These are phyloP conservation scores for Mungos mungo DNA, from an alignment of 2,113 vertebrate genomes.

Conservation along the genomic window DNA sequence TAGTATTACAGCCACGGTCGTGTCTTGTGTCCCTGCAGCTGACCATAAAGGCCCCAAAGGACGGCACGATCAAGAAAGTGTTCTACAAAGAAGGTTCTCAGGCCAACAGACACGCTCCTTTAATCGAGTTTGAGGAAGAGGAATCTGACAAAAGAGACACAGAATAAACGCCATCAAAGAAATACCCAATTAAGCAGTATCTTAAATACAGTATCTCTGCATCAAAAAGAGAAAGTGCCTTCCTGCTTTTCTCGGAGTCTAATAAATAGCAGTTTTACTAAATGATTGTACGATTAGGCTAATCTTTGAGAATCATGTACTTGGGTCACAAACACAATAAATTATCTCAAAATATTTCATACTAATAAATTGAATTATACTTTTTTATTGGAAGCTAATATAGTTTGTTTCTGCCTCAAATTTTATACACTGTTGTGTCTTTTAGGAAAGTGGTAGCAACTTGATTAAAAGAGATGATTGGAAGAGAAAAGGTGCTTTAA, in stretches of 20 bases:
- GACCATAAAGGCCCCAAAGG: constrained; percentile 92
- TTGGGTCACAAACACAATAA: neutral
- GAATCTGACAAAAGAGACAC: constrained; percentile 78
- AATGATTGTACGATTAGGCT: neutral
- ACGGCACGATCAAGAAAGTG: constrained; percentile 93
- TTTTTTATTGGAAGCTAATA: constrained; percentile 21
- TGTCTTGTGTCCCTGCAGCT: constrained; percentile 87
- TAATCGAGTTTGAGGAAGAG: constrained; percentile 92
- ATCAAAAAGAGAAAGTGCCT: neutral
- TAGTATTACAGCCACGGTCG: rapidly evolving
- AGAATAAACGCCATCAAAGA: constrained; percentile 69
- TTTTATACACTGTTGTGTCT: neutral
- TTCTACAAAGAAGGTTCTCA: constrained; percentile 94
- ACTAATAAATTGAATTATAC: constrained; percentile 48
- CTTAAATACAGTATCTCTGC: neutral
- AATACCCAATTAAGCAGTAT: neutral
- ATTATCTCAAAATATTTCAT: constrained; percentile 53
- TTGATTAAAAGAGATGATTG: neutral
- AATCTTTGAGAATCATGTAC: neutral
- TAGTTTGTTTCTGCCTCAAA: constrained; percentile 22
- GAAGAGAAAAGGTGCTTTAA: neutral
- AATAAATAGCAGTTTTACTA: neutral
- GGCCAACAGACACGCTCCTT: constrained; percentile 89
- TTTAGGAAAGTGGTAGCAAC: neutral
- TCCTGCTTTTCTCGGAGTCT: neutral